A percentile compares a stretch with the other conserved stretches of the same genome.
phyloP scores from a whole-genome alignment of 92 coral and sea anemone species.

The Siderastrea siderea region DNA sequence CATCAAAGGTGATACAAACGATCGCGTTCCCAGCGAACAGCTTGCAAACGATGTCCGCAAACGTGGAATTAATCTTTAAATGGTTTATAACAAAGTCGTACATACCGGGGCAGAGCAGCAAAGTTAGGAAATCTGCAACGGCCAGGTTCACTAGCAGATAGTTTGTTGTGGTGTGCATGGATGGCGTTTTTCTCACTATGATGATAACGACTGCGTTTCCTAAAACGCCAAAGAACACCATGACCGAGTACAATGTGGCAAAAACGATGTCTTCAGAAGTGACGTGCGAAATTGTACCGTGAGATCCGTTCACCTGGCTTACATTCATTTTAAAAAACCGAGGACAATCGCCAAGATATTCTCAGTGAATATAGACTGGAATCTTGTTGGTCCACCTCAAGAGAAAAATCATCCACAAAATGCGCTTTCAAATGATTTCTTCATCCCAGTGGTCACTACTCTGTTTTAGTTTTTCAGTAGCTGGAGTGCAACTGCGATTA shows the following conservation, averaged over 20 bases:
- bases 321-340: neutral
- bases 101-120: constrained; percentile 54
- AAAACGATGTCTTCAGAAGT: constrained; percentile 44
- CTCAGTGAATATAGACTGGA: too few species aligned
- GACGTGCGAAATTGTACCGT: neutral
- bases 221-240: constrained; percentile 49
- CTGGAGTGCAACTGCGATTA: too few species aligned
- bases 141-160: constrained; percentile 56
- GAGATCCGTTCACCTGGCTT: neutral
- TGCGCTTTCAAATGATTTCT: too few species aligned
- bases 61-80: neutral
- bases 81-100: constrained; percentile 53
- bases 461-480: too few species aligned
- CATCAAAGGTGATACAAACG: constrained; percentile 46
- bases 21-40: constrained; percentile 60
- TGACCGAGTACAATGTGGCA: constrained; percentile 44
- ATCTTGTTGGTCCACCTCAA: too few species aligned
- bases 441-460: too few species aligned
- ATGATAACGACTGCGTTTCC: constrained; percentile 53
- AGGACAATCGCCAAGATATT: too few species aligned
- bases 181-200: constrained; percentile 51
- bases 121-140: constrained; percentile 49
- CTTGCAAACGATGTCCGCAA: constrained; percentile 54
- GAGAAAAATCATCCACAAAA: too few species aligned
- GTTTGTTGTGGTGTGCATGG: constrained; percentile 66